A percentile compares a stretch with the other conserved stretches of the same genome.
Evolutionary conservation across 2,113 vertebrate genomes (phyloP).

Genomic region (Rana temporaria): DNA sequence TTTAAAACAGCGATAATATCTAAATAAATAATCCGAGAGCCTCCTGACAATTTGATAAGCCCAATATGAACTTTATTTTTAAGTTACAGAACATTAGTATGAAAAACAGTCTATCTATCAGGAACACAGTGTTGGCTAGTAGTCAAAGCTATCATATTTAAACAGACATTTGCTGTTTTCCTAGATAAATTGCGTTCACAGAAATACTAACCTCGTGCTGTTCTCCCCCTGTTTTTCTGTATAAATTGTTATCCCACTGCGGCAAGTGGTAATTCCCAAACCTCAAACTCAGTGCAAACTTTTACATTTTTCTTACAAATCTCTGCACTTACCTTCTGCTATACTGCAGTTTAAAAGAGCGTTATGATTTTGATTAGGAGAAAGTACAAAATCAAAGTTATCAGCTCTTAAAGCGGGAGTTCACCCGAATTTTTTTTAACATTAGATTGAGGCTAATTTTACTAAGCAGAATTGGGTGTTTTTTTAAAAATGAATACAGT

Average conservation of each 20-base stretch:
- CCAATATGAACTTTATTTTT: conserved; percentile 5
- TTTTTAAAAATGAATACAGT: too few relatives aligned
- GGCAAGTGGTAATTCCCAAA: background rate
- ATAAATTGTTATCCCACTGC: background rate
- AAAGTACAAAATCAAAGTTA: too few relatives aligned
- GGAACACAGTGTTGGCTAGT: background rate
- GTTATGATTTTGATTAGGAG: too few relatives aligned
- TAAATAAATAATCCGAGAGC: conserved; percentile 12
- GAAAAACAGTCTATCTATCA: background rate
- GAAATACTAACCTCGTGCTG: conserved; percentile 19
- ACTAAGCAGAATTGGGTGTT: too few relatives aligned
- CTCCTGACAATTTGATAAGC: background rate
- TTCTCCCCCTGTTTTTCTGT: background rate
- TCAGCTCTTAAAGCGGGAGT: too few relatives aligned
- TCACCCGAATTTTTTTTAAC: too few relatives aligned
- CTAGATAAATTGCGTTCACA: conserved; percentile 35
- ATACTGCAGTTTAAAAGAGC: too few relatives aligned
- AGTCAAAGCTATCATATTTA: conserved; percentile 38
- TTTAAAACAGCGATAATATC: conserved; percentile 13
- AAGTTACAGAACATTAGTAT: conserved; percentile 14
- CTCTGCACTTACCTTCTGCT: too few relatives aligned
- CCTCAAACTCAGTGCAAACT: too few relatives aligned
- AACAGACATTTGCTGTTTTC: conserved; percentile 28
- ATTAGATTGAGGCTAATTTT: too few relatives aligned
- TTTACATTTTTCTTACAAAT: too few relatives aligned